Evolutionary conservation across 2,113 vertebrate genomes (phyloP).

Genomic region (Chionodraco myersi): DNA sequence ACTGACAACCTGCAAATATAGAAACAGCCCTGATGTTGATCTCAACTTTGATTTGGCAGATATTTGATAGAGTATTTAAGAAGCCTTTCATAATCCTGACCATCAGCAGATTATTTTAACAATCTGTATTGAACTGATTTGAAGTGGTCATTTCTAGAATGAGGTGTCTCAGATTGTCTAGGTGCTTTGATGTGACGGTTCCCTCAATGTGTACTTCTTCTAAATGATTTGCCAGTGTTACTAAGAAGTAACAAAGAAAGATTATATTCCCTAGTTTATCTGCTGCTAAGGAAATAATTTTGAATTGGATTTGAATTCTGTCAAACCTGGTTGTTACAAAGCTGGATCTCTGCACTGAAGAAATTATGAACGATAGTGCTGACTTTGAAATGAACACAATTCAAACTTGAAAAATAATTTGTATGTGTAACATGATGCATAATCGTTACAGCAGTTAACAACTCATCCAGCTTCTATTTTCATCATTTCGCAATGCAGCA

Average conservation of each 20-base stretch:
- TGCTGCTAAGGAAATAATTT: too few relatives aligned
- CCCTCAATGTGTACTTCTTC: neutral
- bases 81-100: neutral
- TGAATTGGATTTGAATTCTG: conserved; percentile 1
- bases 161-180: neutral
- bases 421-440: too few relatives aligned
- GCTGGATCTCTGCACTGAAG: neutral
- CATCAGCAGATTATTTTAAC: neutral
- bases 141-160: neutral
- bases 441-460: neutral
- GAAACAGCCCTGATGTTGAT: too few relatives aligned
- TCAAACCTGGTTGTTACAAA: neutral
- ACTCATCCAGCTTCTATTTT: neutral
- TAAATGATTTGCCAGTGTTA: neutral
- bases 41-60: too few relatives aligned
- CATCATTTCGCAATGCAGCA: conserved; percentile 4
- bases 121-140: neutral
- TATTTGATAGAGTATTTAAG: too few relatives aligned
- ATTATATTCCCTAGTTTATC: too few relatives aligned
- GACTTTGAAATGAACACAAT: neutral
- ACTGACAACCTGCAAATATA: too few relatives aligned
- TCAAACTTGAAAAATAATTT: too few relatives aligned
- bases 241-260: neutral
- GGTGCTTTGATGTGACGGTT: neutral
- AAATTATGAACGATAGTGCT: too few relatives aligned